Evolutionary conservation across 1,140 invertebrate species (phyloP).

Genomic region (Ceratina calcarata): DNA sequence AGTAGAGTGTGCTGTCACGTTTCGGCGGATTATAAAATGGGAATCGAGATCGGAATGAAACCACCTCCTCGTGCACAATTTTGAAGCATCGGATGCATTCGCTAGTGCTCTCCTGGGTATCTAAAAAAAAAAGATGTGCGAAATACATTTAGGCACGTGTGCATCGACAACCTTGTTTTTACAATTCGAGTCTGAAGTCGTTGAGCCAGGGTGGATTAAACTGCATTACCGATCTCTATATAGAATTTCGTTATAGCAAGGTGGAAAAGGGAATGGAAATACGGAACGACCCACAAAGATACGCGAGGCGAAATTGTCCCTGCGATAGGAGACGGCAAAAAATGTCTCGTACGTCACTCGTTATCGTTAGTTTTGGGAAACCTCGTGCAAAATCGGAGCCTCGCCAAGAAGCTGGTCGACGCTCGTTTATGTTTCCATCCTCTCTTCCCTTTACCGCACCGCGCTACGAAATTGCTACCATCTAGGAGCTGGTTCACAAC

Average conservation of each 20-base stretch:
- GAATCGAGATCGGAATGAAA: not conserved
- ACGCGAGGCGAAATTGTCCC: conserved; percentile 28
- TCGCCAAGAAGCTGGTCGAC: conserved; percentile 40
- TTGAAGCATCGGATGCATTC: not conserved
- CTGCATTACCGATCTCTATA: conserved; percentile 12
- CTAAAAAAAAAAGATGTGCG: no score
- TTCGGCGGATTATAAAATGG: not conserved
- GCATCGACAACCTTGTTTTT: no score
- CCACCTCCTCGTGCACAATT: not conserved
- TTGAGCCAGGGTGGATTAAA: conserved; percentile 5
- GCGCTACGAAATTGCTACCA: conserved; percentile 12
- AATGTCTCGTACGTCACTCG: conserved; percentile 38
- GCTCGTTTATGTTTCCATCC: conserved; percentile 19
- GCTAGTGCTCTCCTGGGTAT: no score
- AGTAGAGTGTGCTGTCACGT: not conserved
- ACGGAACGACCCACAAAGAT: conserved; percentile 28
- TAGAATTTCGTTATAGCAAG: no score
- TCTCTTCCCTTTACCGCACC: not conserved
- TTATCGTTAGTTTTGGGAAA: conserved; percentile 48
- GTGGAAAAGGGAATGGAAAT: not conserved
- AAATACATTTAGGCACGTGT: no score
- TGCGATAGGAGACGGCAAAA: conserved; percentile 15
- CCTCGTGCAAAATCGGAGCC: conserved; percentile 35
- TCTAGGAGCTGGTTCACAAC: no score
- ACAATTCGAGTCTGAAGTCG: no score